Evolutionary conservation across 2,113 vertebrate species (phyloP).

Genomic region (Indicator indicator): DNA sequence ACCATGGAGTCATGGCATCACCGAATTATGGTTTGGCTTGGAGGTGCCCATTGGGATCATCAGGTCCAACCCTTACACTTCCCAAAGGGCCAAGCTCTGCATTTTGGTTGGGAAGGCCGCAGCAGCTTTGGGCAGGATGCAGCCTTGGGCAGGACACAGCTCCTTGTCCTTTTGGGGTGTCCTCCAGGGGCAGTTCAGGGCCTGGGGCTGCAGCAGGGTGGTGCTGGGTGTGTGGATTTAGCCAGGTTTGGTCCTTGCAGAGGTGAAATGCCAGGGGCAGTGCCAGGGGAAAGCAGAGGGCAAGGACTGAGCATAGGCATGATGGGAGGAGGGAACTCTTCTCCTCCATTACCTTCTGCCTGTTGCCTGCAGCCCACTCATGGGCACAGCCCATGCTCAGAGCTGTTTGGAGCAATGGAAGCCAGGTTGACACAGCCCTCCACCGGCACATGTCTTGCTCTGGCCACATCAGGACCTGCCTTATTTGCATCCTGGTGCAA

Average conservation of each 20-base stretch:
- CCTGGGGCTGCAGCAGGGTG: background rate
- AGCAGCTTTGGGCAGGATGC: background rate
- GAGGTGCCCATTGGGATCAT: background rate
- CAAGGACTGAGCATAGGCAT: background rate
- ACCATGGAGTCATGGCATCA: background rate
- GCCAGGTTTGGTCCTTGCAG: background rate
- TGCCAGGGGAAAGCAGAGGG: background rate
- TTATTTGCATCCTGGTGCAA: background rate
- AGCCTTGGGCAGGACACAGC: rapidly evolving
- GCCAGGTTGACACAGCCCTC: background rate
- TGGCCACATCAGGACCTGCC: background rate
- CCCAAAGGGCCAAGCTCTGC: rapidly evolving
- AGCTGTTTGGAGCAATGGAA: background rate
- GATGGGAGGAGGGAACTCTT: background rate
- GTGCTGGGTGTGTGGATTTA: background rate
- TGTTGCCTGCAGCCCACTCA: background rate
- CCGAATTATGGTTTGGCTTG: background rate
- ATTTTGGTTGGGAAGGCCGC: background rate
- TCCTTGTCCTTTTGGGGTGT: rapidly evolving
- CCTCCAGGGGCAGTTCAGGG: background rate
- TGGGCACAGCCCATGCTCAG: background rate
- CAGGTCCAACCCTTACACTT: background rate
- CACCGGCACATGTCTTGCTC: background rate
- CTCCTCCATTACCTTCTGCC: background rate
- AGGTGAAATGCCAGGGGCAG: background rate